Base-by-base conservation (phyloP, 2,888 invertebrate genomes). In the Phrixothrix hirtus region DNA sequence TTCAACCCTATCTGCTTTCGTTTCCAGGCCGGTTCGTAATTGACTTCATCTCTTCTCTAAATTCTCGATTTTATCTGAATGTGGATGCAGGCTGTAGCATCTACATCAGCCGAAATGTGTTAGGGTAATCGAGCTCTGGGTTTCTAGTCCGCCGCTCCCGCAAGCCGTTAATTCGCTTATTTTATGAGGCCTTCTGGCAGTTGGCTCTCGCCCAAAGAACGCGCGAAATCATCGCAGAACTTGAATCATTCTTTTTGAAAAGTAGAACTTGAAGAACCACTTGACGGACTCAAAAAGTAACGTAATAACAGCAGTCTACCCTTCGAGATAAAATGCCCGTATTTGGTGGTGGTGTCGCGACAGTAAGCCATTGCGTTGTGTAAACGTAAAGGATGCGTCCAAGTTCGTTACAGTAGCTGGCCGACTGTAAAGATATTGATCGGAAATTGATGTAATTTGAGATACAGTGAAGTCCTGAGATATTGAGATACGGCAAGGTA, bases 401-500 rank as follows among this genome's bases (percentile, higher is more conserved):
- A 55, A 49, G 44, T 46, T 39, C 55, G 58, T 52, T 50, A 52
- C 44, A 9, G 52, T 26, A 47, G 47, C 60, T 62, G 66, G 58
- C 49, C 61, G 29, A 49, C 67, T 62, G 58, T 48, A 54, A 50
- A 62, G 72, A 72, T 73, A 73, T 73, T 70, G 73, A 73, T 73
- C 71, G 68, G 63, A 70, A 72, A 73, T 72, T 71, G 72, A 71
- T 72, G 73, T 72, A 73, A 73, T 72, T 72, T 70, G 72, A 73
- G 73, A 71, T 70, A 69, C 62, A 65, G 66, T 61, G 59, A 63
- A 66, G 64, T 66, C 61, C 59, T 60, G 59, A 65, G 65, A 64
- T 68, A 68, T 64, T 60, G 63, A 58, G 64, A 62, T 53, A 55
- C 53, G 50, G 35, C 38, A 42, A 43, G 53, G 59, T 57, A 57